These are phyloP conservation scores for Pteromalus puparum DNA, from an alignment of 1,140 invertebrate species.

Conservation along the genomic window DNA sequence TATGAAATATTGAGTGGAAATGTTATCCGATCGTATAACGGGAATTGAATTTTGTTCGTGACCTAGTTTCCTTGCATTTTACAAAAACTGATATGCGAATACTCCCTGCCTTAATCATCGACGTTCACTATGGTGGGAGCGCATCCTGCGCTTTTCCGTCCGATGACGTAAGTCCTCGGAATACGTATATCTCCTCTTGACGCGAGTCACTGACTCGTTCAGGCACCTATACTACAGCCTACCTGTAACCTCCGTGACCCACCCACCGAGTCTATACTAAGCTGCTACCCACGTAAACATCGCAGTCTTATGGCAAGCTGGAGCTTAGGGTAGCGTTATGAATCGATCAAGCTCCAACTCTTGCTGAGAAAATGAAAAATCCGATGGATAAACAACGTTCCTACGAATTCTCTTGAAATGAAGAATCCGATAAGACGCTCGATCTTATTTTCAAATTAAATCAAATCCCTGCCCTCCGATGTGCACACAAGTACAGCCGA, in stretches of 20 bases:
- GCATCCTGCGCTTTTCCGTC: too few species aligned
- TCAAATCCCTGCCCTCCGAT: neutral
- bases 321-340: too few species aligned
- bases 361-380: too few species aligned
- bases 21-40: neutral
- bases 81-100: too few species aligned
- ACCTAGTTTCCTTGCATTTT: neutral
- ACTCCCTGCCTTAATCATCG: neutral
- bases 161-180: slow-evolving; percentile 6
- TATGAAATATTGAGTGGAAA: neutral
- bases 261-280: neutral
- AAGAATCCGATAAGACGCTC: neutral
- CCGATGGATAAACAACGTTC: neutral
- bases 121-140: too few species aligned
- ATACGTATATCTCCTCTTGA: neutral
- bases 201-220: neutral
- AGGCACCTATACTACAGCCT: neutral
- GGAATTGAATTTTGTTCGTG: neutral
- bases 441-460: slow-evolving; percentile 15
- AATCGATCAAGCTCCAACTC: neutral
- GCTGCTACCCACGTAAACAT: neutral
- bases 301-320: neutral
- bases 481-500: neutral
- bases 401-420: too few species aligned
- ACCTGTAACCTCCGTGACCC: slow-evolving; percentile 12